Base-by-base conservation (phyloP, 1,140 invertebrate genomes). In the Drepana arcuata region DNA sequence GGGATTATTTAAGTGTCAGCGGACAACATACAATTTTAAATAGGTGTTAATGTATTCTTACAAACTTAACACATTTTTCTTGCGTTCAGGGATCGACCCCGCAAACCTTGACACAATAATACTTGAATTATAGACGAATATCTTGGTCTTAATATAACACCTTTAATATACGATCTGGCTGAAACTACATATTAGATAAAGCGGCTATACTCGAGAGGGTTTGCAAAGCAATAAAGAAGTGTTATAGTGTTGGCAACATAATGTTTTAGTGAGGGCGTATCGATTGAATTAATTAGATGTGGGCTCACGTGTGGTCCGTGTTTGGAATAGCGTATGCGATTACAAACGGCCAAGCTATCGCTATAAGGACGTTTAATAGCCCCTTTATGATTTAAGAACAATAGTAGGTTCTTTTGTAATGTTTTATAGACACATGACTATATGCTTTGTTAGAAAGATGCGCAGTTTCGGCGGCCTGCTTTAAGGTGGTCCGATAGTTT, bases 231-330 rank as follows among this genome's bases (percentile, higher is more conserved):
- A 71, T 69, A 71, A 67, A 67, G 60, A 59, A 52, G 58, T 47
- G 42, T 26, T 45, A 62, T 58, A 69, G 53, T 52, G 58, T 69
- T 61, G 38, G 55, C 50, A 64, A 68, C 67, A 66, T 66, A 62
- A 77, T 74, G 68, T 70, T 75, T 72, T 63, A 64, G 60, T 64
- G 56, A 72, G 47, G 62, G 59, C 65, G 69, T 71, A 73, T 73
- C 67, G 63, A 67, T 73, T 63, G 77, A 75, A 77, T 81, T 81
- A 81, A 81, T 78, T 61, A 67, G 66, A 81, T 78, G 71, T 64
- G 68, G 62, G 62, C 66, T 54, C 65, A 65, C 68, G 77, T 73
- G 72, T 73, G 77, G 77, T 78, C 75, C 62, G 60, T 55, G 60
- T 58, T 55, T 58, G 18, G 53, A 58, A 59, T 63, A 46, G 58